Evolutionary conservation across 2,797 vertebrate species (phyloP).

Genomic region (Hemibagrus guttatus): DNA sequence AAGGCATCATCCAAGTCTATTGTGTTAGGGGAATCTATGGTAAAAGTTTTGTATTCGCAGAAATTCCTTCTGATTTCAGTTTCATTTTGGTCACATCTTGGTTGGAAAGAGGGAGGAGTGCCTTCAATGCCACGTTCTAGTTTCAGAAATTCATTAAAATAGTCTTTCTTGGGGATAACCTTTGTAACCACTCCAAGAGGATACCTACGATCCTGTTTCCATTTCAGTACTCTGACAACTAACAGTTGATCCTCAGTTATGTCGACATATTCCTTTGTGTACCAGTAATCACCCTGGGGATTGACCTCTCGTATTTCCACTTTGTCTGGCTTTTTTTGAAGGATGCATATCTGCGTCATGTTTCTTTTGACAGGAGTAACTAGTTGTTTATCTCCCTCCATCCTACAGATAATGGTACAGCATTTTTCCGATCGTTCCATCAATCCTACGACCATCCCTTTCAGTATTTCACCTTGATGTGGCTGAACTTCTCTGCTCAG

Average conservation of each 20-base stretch:
- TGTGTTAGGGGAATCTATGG: slow-evolving; percentile 21
- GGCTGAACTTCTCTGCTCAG: background rate
- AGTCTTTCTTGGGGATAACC: slow-evolving; percentile 22
- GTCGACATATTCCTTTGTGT: background rate
- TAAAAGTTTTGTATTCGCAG: slow-evolving; percentile 24
- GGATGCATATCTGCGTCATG: slow-evolving; percentile 30
- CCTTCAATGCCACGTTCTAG: background rate
- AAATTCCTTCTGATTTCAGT: background rate
- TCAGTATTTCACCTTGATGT: background rate
- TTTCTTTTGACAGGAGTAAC: slow-evolving; percentile 30
- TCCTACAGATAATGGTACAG: slow-evolving; percentile 44
- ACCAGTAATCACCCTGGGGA: background rate
- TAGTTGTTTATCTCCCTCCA: background rate
- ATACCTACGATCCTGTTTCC: slow-evolving; percentile 16
- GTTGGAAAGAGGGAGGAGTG: slow-evolving; percentile 19
- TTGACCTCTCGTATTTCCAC: slow-evolving; percentile 26
- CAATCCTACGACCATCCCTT: slow-evolving; percentile 44
- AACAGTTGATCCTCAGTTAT: slow-evolving; percentile 19
- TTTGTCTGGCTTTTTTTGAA: background rate
- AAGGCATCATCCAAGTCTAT: slow-evolving; percentile 51
- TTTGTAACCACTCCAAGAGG: slow-evolving; percentile 50
- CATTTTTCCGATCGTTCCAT: slow-evolving; percentile 32
- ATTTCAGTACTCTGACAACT: slow-evolving; percentile 50
- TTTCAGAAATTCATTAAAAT: background rate
- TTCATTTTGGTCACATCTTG: background rate